phyloP scores from a whole-genome alignment of 1,140 invertebrate genomes.

The Planococcus citri region DNA sequence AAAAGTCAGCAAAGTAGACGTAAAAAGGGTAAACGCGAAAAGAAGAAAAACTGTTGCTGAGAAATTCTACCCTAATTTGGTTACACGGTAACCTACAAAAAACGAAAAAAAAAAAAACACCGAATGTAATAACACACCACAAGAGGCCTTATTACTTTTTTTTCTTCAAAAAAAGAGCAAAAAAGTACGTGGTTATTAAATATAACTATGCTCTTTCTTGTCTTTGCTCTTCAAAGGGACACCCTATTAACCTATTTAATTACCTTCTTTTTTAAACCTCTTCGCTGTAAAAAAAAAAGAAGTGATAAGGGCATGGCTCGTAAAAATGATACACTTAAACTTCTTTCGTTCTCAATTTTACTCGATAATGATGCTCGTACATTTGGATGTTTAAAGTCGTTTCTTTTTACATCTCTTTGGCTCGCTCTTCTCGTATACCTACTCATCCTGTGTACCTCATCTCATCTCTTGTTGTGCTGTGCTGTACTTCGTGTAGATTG shows the following conservation, averaged over 20 bases:
- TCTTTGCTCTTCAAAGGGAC: background rate
- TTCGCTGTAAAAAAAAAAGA: background rate
- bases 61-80: slow-evolving; percentile 10
- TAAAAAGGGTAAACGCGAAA: background rate
- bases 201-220: background rate
- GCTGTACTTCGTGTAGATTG: too few relatives aligned
- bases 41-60: background rate
- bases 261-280: background rate
- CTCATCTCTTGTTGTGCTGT: too few relatives aligned
- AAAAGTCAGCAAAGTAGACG: background rate
- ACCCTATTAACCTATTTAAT: slow-evolving; percentile 18
- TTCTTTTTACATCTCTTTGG: background rate
- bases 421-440: background rate
- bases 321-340: slow-evolving; percentile 12
- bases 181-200: slow-evolving; percentile 2
- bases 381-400: slow-evolving; percentile 7
- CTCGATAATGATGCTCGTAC: slow-evolving; percentile 2
- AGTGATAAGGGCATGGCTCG: background rate
- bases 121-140: background rate
- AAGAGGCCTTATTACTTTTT: background rate
- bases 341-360: background rate
- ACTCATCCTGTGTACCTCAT: too few relatives aligned
- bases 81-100: background rate
- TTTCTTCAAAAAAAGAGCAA: background rate
- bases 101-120: background rate